These are phyloP conservation scores for Arvicola amphibius DNA, from an alignment of 2,797 vertebrate genomes.

Conservation along the genomic window DNA sequence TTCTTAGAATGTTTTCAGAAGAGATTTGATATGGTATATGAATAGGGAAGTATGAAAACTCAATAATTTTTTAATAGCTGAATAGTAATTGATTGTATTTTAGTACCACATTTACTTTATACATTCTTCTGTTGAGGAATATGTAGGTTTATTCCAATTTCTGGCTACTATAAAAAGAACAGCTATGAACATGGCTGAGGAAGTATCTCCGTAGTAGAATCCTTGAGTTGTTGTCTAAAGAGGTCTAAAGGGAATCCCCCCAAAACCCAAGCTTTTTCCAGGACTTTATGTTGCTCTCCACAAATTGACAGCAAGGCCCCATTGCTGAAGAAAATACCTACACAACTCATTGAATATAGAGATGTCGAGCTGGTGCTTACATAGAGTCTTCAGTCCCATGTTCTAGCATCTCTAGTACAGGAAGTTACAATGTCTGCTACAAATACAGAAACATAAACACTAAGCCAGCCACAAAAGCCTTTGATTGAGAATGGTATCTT, in stretches of 20 bases:
- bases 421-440: background rate
- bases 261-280: background rate
- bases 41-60: background rate
- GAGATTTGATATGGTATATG: background rate
- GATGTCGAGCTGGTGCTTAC: background rate
- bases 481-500: background rate
- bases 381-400: background rate
- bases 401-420: background rate
- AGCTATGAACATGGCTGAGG: background rate
- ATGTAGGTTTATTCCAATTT: background rate
- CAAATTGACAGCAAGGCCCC: background rate
- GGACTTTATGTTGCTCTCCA: background rate
- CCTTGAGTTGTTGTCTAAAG: background rate
- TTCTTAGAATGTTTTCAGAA: background rate
- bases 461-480: background rate
- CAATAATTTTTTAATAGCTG: background rate
- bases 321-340: background rate
- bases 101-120: background rate
- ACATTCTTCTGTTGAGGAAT: background rate
- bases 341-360: background rate
- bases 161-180: background rate
- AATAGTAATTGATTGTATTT: background rate
- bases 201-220: background rate
- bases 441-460: background rate
- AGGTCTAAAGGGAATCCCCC: background rate